These are phyloP conservation scores for Adelges cooleyi DNA, from an alignment of 1,140 invertebrate genomes.

Conservation along the genomic window DNA sequence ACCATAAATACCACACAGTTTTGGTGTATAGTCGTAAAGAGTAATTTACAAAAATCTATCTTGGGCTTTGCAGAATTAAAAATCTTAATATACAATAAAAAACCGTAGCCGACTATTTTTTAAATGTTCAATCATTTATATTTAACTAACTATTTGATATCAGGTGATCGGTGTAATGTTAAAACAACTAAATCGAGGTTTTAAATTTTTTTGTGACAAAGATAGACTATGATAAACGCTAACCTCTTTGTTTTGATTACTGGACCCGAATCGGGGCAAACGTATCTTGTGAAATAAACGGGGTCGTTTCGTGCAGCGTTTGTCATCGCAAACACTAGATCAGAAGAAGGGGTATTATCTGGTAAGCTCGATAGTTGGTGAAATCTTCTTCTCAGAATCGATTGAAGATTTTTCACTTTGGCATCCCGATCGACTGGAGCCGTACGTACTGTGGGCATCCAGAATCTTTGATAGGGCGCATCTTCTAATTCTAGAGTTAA, in stretches of 20 bases:
- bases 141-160: too few relatives aligned
- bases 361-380: conserved; percentile 21
- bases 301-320: conserved; percentile 11
- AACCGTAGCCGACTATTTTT: too few relatives aligned
- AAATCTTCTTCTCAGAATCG: conserved; percentile 15
- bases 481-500: conserved; percentile 13
- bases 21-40: too few relatives aligned
- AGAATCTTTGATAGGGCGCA: conserved; percentile 14
- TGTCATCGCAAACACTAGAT: conserved; percentile 18
- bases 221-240: neutral
- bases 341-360: conserved; percentile 19
- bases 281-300: neutral
- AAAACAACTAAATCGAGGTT: too few relatives aligned
- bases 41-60: too few relatives aligned
- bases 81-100: too few relatives aligned
- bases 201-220: too few relatives aligned
- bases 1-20: too few relatives aligned
- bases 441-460: conserved; percentile 11
- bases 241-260: neutral
- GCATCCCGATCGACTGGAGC: conserved; percentile 2
- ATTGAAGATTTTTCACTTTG: conserved; percentile 5
- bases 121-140: too few relatives aligned
- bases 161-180: too few relatives aligned
- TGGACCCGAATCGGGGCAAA: conserved; percentile 1
- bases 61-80: too few relatives aligned